Base-by-base conservation (phyloP, 35 echinoderm and acorn worm genomes). In the Lytechinus variegatus region DNA sequence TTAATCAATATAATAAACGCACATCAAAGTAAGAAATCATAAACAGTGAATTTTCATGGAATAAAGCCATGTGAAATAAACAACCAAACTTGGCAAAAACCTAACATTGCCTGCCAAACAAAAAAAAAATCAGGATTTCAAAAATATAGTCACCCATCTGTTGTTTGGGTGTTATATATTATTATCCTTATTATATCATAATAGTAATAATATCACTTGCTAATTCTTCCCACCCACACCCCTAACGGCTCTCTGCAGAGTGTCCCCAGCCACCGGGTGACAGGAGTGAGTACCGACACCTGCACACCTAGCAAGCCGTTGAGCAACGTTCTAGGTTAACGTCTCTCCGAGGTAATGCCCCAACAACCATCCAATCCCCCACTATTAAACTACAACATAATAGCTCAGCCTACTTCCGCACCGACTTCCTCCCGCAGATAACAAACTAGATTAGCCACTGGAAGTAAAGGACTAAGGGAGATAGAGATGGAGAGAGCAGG, bases 251-350 rank as follows among this genome's bases (percentile, higher is more conserved):
- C 14, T 79, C 66, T 19, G 19, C 66, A 79, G 66, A 24, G 19
- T 79, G 19, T 79, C 66, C 66, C 66, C 8, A 24, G 66, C 66
- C 66, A 79, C 6, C 66, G 19, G n/a, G 66, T 79, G 66, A n/a
- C 66, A 79, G 19, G 4, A 79, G 66, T 79, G 66, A 79, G 14
- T 71, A 13, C 61, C 61, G 24, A 71, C 66, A 79, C 66, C 66
- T 79, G 66, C n/a, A 79, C 6, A 16, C 19, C 16, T 7, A n/a
- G 66, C 66, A 16, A 79, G 66, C 66, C 66, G 66, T 79, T 79
- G 66, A 79, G 16, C 66, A 79, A 79, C 66, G 66, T 79, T 79
- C 66, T 79, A 79, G 66, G 66, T 79, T 79, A 79, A 79, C 66
- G 66, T 79, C n/a, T 8, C 66, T 79, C 66, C 19, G 5, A 79